A percentile compares a stretch with the other conserved stretches of the same genome.
These are phyloP conservation scores for Elaeidobius kamerunicus DNA, from an alignment of 2,888 invertebrate species.

Conservation along the genomic window DNA sequence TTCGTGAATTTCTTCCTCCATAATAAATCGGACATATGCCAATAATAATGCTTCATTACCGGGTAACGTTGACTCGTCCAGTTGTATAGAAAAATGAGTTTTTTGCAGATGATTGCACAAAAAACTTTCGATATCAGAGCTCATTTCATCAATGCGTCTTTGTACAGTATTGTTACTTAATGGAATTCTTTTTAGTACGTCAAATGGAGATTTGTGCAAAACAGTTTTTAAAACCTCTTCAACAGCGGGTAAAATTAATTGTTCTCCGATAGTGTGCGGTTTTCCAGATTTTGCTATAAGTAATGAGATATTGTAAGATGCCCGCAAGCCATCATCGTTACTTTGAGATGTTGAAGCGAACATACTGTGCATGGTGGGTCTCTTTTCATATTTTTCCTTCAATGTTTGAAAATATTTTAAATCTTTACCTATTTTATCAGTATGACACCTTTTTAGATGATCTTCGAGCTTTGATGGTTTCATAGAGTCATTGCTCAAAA, in stretches of 20 bases:
- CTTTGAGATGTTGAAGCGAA: conserved; percentile 34
- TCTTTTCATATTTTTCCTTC: conserved; percentile 34
- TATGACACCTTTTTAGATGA: conserved; percentile 38
- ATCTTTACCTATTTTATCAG: conserved; percentile 36
- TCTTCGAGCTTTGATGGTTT: conserved; percentile 38
- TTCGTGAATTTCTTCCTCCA: conserved; percentile 44
- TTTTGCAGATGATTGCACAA: conserved; percentile 37
- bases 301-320: conserved; percentile 38
- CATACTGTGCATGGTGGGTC: conserved; percentile 25
- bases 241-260: conserved; percentile 42
- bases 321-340: conserved; percentile 35
- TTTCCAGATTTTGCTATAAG: conserved; percentile 39
- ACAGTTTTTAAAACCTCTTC: conserved; percentile 30
- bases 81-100: conserved; percentile 43
- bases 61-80: conserved; percentile 44
- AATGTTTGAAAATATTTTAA: conserved; percentile 37
- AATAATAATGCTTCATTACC: conserved; percentile 41
- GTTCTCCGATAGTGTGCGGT: conserved; percentile 39
- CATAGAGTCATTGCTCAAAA: conserved; percentile 34
- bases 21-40: conserved; percentile 49
- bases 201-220: conserved; percentile 6
- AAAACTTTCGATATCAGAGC: conserved; percentile 40
- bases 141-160: conserved; percentile 35
- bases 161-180: conserved; percentile 33
- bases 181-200: conserved; percentile 30